Conservation (phyloP, 2,888 invertebrate species). For the Eilema caniola region DNA sequence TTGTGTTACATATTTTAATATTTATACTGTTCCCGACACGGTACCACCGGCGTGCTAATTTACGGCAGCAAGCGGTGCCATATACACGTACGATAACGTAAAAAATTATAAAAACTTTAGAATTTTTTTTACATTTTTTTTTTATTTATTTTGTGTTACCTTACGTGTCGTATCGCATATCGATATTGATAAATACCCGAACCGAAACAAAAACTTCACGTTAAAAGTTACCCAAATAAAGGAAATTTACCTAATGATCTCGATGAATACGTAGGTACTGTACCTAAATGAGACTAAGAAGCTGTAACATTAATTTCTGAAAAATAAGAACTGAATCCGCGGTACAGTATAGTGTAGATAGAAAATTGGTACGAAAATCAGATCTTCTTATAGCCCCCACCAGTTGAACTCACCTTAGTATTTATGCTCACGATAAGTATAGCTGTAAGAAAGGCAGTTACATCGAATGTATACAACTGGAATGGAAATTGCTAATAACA, state of each 20-base stretch:
- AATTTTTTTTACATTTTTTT: too few species aligned
- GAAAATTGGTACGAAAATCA: not conserved
- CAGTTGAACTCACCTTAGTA: not conserved
- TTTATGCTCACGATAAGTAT: not conserved
- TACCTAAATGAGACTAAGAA: too few species aligned
- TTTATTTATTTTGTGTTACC: too few species aligned
- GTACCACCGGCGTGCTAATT: too few species aligned
- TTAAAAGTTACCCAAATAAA: not conserved
- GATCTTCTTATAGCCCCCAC: not conserved
- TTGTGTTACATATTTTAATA: too few species aligned
- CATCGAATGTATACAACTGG: not conserved
- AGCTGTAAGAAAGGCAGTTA: not conserved
- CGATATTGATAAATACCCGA: not conserved
- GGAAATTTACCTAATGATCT: too few species aligned
- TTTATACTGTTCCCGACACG: not conserved
- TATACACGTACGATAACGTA: too few species aligned
- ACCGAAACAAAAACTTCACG: not conserved
- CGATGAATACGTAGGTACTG: too few species aligned
- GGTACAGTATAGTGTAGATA: not conserved
- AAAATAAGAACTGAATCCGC: not conserved
- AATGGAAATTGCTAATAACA: conserved; percentile 1
- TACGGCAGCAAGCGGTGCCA: too few species aligned
- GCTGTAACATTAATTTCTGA: not conserved
- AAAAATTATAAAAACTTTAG: too few species aligned
- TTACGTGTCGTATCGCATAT: too few species aligned